These are phyloP conservation scores for Phaetusa simplex DNA, from an alignment of 2,113 vertebrate species.

Conservation along the genomic window DNA sequence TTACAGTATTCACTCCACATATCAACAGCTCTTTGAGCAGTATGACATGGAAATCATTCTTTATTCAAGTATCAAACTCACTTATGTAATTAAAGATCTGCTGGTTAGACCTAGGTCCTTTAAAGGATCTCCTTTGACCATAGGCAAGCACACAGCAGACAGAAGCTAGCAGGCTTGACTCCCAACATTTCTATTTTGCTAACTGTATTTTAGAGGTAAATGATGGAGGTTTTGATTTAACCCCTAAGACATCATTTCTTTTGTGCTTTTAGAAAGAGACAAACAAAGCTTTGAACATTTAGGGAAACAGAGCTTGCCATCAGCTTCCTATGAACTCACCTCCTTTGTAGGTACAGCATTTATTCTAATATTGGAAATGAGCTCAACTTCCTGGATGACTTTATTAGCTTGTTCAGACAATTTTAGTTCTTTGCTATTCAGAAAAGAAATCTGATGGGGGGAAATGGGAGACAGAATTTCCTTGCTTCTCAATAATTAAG, in stretches of 20 bases:
- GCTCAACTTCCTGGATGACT: slow-evolving; percentile 55
- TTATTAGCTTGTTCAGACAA: slow-evolving; percentile 6
- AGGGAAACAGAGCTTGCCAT: slow-evolving; percentile 8
- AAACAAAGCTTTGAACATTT: slow-evolving; percentile 27
- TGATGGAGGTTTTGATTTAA: background rate
- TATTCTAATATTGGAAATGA: slow-evolving; percentile 50
- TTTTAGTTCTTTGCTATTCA: slow-evolving; percentile 1
- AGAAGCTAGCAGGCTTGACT: background rate
- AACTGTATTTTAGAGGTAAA: background rate
- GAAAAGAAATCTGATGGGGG: background rate
- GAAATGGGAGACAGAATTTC: background rate
- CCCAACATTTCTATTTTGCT: background rate
- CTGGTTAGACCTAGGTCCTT: background rate
- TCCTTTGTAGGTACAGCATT: slow-evolving; percentile 33
- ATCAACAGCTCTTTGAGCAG: background rate
- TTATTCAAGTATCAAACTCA: background rate
- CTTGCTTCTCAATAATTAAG: background rate
- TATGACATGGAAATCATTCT: background rate
- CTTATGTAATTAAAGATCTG: background rate
- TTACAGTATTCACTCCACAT: background rate
- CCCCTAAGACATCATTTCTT: background rate
- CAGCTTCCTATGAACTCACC: slow-evolving; percentile 64
- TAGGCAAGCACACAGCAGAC: background rate
- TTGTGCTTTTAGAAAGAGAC: background rate
- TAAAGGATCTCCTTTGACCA: background rate